Conservation (phyloP, 2,113 vertebrate species). For the Scomber colias region DNA sequence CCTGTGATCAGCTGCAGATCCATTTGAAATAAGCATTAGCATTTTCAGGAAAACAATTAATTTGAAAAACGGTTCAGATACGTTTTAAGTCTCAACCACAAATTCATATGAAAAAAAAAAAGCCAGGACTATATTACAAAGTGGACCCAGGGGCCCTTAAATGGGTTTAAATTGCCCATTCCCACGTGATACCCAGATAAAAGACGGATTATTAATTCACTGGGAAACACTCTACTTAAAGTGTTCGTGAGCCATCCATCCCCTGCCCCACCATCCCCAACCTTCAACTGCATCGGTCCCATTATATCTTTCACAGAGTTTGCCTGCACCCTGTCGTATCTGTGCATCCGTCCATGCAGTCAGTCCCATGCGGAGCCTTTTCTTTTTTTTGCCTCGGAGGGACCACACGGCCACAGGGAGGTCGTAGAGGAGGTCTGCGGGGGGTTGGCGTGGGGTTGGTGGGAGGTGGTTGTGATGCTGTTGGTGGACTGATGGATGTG, state of each 20-base stretch:
- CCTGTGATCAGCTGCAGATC: background rate
- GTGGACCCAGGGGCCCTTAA: background rate
- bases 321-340: constrained; percentile 26
- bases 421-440: constrained; percentile 19
- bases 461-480: constrained; percentile 20
- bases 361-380: constrained; percentile 3
- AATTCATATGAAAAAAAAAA: no score
- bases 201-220: constrained; percentile 12
- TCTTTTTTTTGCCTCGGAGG: background rate
- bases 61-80: no score
- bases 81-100: no score
- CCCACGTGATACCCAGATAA: background rate
- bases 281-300: background rate
- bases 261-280: background rate
- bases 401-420: constrained; percentile 1
- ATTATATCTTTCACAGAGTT: constrained; percentile 39
- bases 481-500: constrained; percentile 35
- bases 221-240: constrained; percentile 9
- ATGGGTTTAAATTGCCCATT: background rate
- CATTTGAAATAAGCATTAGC: background rate
- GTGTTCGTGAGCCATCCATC: background rate
- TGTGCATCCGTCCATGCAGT: background rate
- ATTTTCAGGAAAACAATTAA: background rate
- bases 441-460: constrained; percentile 5
- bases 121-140: background rate